Base-by-base conservation (phyloP, 2,888 invertebrate species). In the Zaprionus bogoriensis region DNA sequence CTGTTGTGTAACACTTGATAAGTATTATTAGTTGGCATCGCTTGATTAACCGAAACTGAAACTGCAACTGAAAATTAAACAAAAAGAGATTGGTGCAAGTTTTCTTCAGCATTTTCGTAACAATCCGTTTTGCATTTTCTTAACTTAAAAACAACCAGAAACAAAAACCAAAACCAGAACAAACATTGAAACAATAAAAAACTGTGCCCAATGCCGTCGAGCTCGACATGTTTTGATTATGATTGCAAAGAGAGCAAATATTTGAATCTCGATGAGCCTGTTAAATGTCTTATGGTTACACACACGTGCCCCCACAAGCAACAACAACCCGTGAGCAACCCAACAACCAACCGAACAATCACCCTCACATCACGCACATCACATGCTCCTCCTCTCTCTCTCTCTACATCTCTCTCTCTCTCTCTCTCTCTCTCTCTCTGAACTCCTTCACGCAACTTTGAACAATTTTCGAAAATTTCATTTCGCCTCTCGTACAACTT, bases 281-380 rank as follows among this genome's bases (percentile, higher is more conserved):
- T 20, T 72, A 67, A 89, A 91, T 91, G 91, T 91, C 91, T 89
- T 88, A 89, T 91, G 91, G 91, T 91, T 91, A 90, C 90, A 91
- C 91, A 91, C 91, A 83, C 74, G 70, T 74, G 79, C 63, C 67
- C 74, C 70, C 64, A 70, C 65, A 72, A 64, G 23, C 52, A 32
- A 27, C 27, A n/a, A n/a, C 27, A 27, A 27, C 48, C 42, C 38
- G 41, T 28, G 44, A 54, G 22, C 25, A 50, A 30, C 25, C 39
- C 27, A 36, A 9, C 7, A 25, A 60, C 48, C 39, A 60, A 48
- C 19, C 36, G 28, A 39, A 39, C 30, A 66, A 63, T 30, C 25
- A 51, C 12, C 28, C 76, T 69, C 51, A 47, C 36, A 57, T 61
- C 36, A 38, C 22, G 22, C 50, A 55, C 69, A 58, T 19, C 42